Evolutionary conservation across 2,797 vertebrate species (phyloP).

Genomic region (Silurus lanzhouensis): DNA sequence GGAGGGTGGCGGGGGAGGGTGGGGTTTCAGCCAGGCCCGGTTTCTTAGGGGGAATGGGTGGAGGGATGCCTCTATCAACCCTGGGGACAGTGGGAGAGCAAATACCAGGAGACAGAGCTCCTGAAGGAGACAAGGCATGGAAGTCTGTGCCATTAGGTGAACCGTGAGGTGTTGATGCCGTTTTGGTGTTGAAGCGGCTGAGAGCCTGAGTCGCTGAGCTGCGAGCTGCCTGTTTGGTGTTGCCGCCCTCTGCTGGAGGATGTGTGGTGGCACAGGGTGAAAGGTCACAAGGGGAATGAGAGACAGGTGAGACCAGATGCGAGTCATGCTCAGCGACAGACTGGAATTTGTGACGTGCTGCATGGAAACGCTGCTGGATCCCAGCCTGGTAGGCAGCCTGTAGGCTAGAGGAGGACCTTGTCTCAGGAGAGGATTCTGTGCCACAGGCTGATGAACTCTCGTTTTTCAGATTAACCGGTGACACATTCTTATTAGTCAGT

Average conservation of each 20-base stretch:
- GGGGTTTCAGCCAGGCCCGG: conserved; percentile 88
- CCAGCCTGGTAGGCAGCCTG: conserved; percentile 94
- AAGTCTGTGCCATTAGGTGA: conserved; percentile 82
- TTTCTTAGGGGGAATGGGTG: conserved; percentile 96
- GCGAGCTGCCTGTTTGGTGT: conserved; percentile 89
- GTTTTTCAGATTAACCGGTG: conserved; percentile 61
- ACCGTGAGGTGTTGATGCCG: conserved; percentile 81
- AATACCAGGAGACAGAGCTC: conserved; percentile 78
- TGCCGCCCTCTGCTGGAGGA: conserved; percentile 75
- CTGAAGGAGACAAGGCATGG: conserved; percentile 79
- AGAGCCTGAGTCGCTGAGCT: conserved; percentile 94
- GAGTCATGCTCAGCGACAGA: conserved; percentile 82
- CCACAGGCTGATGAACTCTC: conserved; percentile 73
- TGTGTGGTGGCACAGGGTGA: conserved; percentile 50
- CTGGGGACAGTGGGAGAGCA: conserved; percentile 87
- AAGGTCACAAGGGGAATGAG: conserved; percentile 59
- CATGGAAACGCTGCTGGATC: conserved; percentile 95
- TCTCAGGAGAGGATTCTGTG: conserved; percentile 37
- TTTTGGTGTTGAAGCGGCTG: conserved; percentile 83
- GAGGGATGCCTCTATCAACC: conserved; percentile 89
- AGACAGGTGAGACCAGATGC: conserved; percentile 70
- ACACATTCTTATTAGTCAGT: conserved; percentile 40
- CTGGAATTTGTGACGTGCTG: conserved; percentile 93
- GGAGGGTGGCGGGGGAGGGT: conserved; percentile 74
- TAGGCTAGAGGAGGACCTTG: conserved; percentile 70